These are phyloP conservation scores for Etheostoma perlongum DNA, from an alignment of 2,797 vertebrate species.

Conservation along the genomic window DNA sequence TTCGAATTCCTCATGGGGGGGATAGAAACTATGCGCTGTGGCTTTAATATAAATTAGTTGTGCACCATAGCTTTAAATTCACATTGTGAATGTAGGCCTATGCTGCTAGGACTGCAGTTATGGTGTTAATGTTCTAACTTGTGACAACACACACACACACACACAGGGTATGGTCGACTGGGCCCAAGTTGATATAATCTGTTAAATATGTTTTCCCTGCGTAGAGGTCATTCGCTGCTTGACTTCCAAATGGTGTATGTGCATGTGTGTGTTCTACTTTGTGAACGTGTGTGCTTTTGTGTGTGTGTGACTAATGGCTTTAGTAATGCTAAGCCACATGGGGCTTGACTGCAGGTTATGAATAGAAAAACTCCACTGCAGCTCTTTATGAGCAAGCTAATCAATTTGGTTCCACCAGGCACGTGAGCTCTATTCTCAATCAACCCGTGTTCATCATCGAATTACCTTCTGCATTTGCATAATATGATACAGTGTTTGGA, in stretches of 20 bases:
- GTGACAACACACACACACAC: neutral
- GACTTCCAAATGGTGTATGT: slow-evolving; percentile 45
- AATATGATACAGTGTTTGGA: slow-evolving; percentile 51
- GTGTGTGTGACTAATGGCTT: slow-evolving; percentile 60
- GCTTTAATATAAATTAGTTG: too few relatives aligned
- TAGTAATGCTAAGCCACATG: slow-evolving; percentile 63
- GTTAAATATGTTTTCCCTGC: slow-evolving; percentile 41
- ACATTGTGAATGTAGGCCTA: neutral
- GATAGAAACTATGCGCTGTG: too few relatives aligned
- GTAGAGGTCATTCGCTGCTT: slow-evolving; percentile 52
- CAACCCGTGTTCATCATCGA: slow-evolving; percentile 53
- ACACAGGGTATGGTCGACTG: slow-evolving; percentile 17
- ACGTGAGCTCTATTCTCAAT: slow-evolving; percentile 58
- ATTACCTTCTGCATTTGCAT: slow-evolving; percentile 58
- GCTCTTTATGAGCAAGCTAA: slow-evolving; percentile 66
- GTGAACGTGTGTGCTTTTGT: slow-evolving; percentile 6
- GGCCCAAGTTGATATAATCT: slow-evolving; percentile 51
- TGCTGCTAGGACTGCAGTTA: neutral
- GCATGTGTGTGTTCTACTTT: slow-evolving; percentile 28
- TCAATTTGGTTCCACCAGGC: slow-evolving; percentile 64
- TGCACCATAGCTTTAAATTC: neutral
- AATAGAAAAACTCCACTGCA: slow-evolving; percentile 61
- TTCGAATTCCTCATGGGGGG: too few relatives aligned
- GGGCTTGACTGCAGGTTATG: slow-evolving; percentile 59
- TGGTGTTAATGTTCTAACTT: neutral